A percentile compares a stretch with the other conserved stretches of the same genome.
These are phyloP conservation scores for Vombatus ursinus DNA, from an alignment of 2,113 vertebrate species.

Conservation along the genomic window DNA sequence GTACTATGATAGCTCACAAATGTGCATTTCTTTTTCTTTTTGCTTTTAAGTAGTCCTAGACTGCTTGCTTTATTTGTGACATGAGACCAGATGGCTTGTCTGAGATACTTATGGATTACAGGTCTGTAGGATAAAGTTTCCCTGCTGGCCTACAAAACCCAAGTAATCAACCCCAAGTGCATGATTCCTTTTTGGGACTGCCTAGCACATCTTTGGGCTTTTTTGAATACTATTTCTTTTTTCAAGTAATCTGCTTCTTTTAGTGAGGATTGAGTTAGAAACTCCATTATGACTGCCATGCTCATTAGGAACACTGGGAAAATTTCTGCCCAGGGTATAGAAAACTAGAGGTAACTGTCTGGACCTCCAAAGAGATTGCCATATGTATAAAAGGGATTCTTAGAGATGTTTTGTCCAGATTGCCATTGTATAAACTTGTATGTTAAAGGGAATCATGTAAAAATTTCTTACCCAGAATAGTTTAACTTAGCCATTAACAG, in stretches of 20 bases:
- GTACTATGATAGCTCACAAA: too few species aligned
- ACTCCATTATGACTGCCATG: too few species aligned
- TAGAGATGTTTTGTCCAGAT: background rate
- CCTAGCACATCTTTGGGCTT: background rate
- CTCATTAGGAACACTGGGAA: background rate
- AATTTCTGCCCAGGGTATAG: background rate
- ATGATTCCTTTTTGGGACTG: background rate
- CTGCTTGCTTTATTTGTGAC: too few species aligned
- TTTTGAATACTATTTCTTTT: background rate
- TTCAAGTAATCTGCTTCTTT: background rate
- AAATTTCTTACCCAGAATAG: background rate
- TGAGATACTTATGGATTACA: background rate
- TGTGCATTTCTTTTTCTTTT: too few species aligned
- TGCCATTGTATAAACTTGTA: background rate
- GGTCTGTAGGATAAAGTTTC: background rate
- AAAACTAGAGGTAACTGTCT: background rate
- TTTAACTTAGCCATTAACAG: background rate
- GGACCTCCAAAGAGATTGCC: background rate
- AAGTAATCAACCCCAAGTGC: background rate
- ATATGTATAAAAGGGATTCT: background rate
- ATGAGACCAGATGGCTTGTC: background rate
- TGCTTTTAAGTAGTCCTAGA: too few species aligned
- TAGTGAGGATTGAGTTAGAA: background rate
- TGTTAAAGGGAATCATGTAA: background rate
- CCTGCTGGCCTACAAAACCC: background rate